Percentiles rank a stretch among this genome's conserved stretches.
Evolutionary conservation across 2,797 vertebrate genomes (phyloP).

Genomic region (Halcyon smyrnensis): DNA sequence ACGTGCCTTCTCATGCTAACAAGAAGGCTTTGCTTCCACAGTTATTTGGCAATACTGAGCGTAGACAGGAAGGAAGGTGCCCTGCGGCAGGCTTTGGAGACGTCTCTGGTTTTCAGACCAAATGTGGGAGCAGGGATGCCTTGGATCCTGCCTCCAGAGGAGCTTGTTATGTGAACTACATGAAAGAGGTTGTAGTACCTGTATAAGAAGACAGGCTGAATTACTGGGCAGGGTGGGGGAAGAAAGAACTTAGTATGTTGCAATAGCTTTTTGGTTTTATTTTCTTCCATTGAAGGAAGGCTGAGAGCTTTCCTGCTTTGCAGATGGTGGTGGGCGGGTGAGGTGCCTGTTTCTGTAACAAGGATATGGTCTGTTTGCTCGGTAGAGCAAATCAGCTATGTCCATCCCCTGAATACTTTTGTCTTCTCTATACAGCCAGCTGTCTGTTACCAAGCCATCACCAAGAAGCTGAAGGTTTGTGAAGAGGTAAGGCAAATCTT

Average conservation of each 20-base stretch:
- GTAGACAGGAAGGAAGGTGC: not conserved
- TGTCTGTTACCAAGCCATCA: conserved; percentile 90
- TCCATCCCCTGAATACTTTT: conserved; percentile 36
- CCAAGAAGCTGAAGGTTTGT: conserved; percentile 95
- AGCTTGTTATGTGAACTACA: not conserved
- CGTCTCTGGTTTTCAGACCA: not conserved
- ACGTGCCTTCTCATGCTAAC: not conserved
- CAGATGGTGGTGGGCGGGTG: not conserved
- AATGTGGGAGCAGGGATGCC: not conserved
- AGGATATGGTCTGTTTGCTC: not conserved
- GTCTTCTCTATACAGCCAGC: conserved; percentile 74
- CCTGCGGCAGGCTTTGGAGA: not conserved
- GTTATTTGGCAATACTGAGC: not conserved
- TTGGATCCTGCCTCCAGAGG: not conserved
- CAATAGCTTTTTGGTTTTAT: not conserved
- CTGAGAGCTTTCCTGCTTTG: not conserved
- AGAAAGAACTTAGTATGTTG: not conserved
- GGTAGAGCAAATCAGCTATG: not conserved
- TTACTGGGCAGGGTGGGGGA: not conserved
- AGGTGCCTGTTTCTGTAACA: not conserved
- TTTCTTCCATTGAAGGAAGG: not conserved
- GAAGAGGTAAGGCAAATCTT: conserved; percentile 87
- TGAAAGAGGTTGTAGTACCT: not conserved
- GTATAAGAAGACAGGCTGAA: not conserved
- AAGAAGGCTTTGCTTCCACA: not conserved